Percentiles rank a stretch among this genome's conserved stretches.
phyloP scores from a whole-genome alignment of 1,140 invertebrate genomes.

The Pseudomyrmex pallidus region DNA sequence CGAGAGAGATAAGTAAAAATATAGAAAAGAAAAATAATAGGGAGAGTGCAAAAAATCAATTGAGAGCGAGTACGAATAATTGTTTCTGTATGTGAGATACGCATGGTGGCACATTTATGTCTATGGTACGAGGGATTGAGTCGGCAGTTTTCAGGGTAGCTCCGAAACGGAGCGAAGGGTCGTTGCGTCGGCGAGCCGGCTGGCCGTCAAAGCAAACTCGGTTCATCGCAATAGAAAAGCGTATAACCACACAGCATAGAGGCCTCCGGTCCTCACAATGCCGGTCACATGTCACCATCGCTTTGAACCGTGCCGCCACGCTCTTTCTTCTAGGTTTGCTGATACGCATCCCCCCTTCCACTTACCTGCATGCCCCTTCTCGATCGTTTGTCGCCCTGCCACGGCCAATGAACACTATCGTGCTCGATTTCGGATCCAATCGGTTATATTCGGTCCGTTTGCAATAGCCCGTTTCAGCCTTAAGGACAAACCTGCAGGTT shows the following conservation, averaged over 20 bases:
- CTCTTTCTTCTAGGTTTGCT: slow-evolving; percentile 69
- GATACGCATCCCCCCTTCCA: slow-evolving; percentile 61
- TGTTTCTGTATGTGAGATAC: slow-evolving; percentile 4
- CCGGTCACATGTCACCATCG: slow-evolving; percentile 77
- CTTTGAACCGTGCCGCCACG: slow-evolving; percentile 75
- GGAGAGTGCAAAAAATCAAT: neutral
- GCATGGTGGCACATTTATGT: slow-evolving; percentile 29
- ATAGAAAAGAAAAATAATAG: neutral
- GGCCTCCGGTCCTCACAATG: slow-evolving; percentile 70
- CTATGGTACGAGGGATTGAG: slow-evolving; percentile 48
- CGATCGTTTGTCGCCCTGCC: slow-evolving; percentile 41
- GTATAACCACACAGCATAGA: slow-evolving; percentile 71
- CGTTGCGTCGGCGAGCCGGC: slow-evolving; percentile 61
- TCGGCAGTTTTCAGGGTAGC: slow-evolving; percentile 67
- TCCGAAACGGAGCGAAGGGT: slow-evolving; percentile 43
- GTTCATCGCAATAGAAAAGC: slow-evolving; percentile 76
- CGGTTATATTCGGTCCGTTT: slow-evolving; percentile 60
- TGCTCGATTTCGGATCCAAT: slow-evolving; percentile 70
- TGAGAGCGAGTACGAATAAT: neutral
- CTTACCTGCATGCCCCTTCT: slow-evolving; percentile 33
- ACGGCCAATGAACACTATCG: slow-evolving; percentile 61
- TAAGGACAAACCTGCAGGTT: slow-evolving; percentile 30
- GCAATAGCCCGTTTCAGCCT: slow-evolving; percentile 31
- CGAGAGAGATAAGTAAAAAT: too few relatives aligned
- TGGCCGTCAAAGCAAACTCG: slow-evolving; percentile 68